Evolutionary conservation across 2,113 vertebrate species (phyloP).

Genomic region (Tamias sibiricus): DNA sequence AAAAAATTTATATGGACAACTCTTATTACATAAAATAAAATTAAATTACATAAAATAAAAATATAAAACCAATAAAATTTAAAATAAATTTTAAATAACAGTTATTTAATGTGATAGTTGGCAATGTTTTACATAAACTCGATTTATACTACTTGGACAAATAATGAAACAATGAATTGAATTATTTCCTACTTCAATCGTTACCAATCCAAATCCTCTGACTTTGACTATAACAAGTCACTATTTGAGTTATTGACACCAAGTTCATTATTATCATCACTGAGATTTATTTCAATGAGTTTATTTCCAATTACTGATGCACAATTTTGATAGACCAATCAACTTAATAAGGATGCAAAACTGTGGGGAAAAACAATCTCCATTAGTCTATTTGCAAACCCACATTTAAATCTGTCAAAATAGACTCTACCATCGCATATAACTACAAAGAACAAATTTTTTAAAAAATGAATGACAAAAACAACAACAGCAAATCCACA

Average conservation of each 20-base stretch:
- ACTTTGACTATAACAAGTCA: neutral
- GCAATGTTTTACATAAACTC: neutral
- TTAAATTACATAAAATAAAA: conserved; percentile 33
- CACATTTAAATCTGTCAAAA: too few species aligned
- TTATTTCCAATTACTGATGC: neutral
- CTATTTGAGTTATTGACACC: neutral
- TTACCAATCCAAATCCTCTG: neutral
- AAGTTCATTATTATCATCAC: neutral
- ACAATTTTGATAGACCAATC: neutral
- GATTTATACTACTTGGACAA: too few species aligned
- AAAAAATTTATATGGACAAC: neutral
- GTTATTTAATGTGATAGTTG: neutral
- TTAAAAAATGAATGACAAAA: too few species aligned
- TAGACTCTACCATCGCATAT: too few species aligned
- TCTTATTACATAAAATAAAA: neutral
- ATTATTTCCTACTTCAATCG: neutral
- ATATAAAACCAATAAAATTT: neutral
- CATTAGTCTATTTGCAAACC: neutral
- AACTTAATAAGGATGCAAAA: neutral
- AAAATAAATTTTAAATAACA: neutral
- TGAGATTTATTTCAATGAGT: neutral
- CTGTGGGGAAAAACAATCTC: neutral
- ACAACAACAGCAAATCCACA: neutral
- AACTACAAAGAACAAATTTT: too few species aligned
- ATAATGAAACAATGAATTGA: neutral